Conservation (phyloP, 92 coral and sea anemone genomes). For the Desmophyllum pertusum region DNA sequence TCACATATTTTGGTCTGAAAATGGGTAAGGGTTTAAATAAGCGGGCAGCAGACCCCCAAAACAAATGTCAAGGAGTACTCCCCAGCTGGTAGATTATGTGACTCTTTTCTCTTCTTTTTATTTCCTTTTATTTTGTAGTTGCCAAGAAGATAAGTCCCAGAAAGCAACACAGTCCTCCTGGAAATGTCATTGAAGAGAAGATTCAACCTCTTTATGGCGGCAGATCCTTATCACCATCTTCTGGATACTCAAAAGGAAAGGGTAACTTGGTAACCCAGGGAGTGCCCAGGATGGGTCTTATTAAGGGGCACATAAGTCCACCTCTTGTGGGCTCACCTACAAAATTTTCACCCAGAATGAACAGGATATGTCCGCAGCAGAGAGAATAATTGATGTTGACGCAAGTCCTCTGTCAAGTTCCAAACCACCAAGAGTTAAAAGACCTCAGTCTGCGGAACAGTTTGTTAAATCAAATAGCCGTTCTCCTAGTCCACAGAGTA, state of each 20-base stretch:
- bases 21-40: too few species aligned
- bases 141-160: conserved; percentile 22
- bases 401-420: conserved; percentile 61
- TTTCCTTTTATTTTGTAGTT: not conserved
- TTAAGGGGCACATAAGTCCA: conserved; percentile 55
- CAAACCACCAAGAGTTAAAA: conserved; percentile 69
- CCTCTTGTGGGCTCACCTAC: conserved; percentile 55
- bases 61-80: too few species aligned
- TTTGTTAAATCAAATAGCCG: conserved; percentile 30
- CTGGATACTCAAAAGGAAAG: conserved; percentile 32
- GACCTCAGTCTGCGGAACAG: conserved; percentile 75
- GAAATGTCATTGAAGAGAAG: conserved; percentile 52
- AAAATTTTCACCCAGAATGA: conserved; percentile 51
- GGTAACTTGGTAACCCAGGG: conserved; percentile 12
- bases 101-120: too few species aligned
- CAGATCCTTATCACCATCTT: conserved; percentile 21
- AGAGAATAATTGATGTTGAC: conserved; percentile 57
- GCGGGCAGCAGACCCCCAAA: too few species aligned
- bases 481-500: conserved; percentile 49
- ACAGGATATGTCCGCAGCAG: conserved; percentile 53
- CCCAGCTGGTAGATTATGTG: too few species aligned
- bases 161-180: conserved; percentile 38
- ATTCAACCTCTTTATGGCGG: conserved; percentile 53
- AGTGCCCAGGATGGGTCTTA: conserved; percentile 33
- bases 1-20: too few species aligned